phyloP scores from a whole-genome alignment of 2,113 vertebrate genomes.

The Felis catus region DNA sequence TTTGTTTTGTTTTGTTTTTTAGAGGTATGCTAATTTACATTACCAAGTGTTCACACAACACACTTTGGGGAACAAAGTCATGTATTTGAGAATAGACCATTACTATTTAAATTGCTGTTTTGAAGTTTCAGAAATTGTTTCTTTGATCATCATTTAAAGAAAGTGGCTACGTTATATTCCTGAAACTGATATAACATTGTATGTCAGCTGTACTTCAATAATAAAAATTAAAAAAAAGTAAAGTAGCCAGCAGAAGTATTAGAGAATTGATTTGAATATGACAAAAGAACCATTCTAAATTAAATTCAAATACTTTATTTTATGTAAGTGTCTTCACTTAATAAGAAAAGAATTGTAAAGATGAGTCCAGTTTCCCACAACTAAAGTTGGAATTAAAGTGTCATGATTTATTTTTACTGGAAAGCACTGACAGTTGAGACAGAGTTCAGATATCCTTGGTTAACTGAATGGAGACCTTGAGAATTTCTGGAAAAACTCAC shows the following conservation, averaged over 20 bases:
- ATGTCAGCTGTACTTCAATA: too few relatives aligned
- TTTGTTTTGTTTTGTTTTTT: not conserved
- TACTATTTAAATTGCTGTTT: not conserved
- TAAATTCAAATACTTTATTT: conserved; percentile 24
- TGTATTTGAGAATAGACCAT: not conserved
- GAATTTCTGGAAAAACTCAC: conserved; percentile 15
- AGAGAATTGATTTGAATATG: conserved; percentile 22
- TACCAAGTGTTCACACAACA: not conserved
- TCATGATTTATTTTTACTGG: conserved; percentile 54
- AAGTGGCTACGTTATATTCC: not conserved
- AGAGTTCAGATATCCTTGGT: conserved; percentile 30
- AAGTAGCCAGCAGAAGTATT: not conserved
- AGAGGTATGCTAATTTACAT: not conserved
- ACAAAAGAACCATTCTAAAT: conserved; percentile 34
- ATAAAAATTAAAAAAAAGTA: not conserved
- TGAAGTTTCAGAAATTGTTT: conserved; percentile 3
- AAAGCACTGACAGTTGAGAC: conserved; percentile 35
- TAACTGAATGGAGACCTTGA: not conserved
- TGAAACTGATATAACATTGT: too few relatives aligned
- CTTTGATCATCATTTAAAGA: conserved; percentile 20
- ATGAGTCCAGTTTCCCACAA: not conserved
- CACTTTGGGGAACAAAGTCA: not conserved
- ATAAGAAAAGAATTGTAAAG: conserved; percentile 16
- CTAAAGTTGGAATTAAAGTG: conserved; percentile 44
- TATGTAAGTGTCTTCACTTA: not conserved